Evolutionary conservation across 2,888 invertebrate genomes (phyloP).

Genomic region (Argynnis bischoffii): DNA sequence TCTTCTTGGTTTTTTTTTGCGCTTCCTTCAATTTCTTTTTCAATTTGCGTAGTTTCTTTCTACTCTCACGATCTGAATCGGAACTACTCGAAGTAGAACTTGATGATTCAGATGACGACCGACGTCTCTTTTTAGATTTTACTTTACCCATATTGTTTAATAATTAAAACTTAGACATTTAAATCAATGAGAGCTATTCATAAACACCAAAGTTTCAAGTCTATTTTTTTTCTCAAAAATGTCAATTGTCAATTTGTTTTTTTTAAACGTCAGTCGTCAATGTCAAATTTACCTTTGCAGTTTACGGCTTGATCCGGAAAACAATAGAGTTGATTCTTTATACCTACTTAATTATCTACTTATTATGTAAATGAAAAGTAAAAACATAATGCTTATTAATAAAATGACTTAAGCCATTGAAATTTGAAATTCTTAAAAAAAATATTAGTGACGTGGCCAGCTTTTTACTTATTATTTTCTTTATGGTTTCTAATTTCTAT

Average conservation of each 20-base stretch:
- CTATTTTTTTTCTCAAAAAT: background rate
- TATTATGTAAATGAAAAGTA: too few relatives aligned
- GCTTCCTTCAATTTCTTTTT: constrained; percentile 82
- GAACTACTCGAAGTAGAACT: constrained; percentile 65
- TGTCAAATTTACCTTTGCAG: background rate
- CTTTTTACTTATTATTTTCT: too few relatives aligned
- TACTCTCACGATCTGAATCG: constrained; percentile 69
- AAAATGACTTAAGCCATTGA: too few relatives aligned
- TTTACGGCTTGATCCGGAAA: too few relatives aligned
- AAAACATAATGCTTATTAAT: too few relatives aligned
- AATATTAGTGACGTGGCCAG: too few relatives aligned
- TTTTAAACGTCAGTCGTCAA: constrained; percentile 11
- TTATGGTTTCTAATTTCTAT: too few relatives aligned
- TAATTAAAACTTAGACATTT: background rate
- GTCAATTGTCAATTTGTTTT: background rate
- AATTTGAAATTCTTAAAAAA: too few relatives aligned
- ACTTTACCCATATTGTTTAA: constrained; percentile 63
- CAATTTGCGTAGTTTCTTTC: constrained; percentile 77
- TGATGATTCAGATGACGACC: constrained; percentile 55
- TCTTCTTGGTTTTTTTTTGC: constrained; percentile 77
- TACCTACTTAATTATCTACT: too few relatives aligned
- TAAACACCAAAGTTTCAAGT: too few relatives aligned
- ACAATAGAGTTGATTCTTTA: too few relatives aligned
- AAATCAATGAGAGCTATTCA: background rate
- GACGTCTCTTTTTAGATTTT: constrained; percentile 69